Base-by-base conservation (phyloP, 1,140 invertebrate genomes). In the Zaprionus vittiger region DNA sequence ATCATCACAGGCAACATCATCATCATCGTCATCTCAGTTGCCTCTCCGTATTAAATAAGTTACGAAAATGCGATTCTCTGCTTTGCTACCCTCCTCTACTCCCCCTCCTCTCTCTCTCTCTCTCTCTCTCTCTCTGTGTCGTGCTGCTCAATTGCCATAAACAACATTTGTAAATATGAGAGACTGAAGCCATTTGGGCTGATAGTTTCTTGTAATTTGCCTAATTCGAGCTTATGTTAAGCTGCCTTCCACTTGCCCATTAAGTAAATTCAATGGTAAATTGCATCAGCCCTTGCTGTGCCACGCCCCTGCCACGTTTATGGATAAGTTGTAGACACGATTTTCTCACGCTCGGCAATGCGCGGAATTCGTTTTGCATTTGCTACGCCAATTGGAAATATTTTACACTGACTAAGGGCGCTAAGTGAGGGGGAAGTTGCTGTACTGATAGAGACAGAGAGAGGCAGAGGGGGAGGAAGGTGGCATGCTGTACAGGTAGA, bases 81-180 rank as follows among this genome's bases (percentile, higher is more conserved):
- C 24, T 26, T 5, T 26, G 24, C 24, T 26, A 38, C 28, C 28
- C 28, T 4, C 12, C 28, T 31, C 12, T 34, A 1, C 12, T 52
- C 15, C 5, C 17, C 1, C 57, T 49, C n/a, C 28, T 1, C 49
- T 4, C 41, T 7, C 15, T 17, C 41, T 7, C 5, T 6, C 38
- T 14, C 26, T 15, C 47, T 52, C 20, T 15, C 17, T 12, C 14
- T 34, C 0, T 41, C n/a, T 55, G 56, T 34, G 31, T n/a, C 37
- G n/a, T 2, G 15, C 34, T 57, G 41, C 59, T 60, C 72, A 71
- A 69, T 61, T 80, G 67, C 73, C 73, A 78, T 80, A 80, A 83
- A 89, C 78, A 72, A 59, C 70, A 80, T 63, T 87, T 89, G 70
- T 67, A 47, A 80, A 75, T 73, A 73, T 47, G 34, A 37, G 65